A percentile compares a stretch with the other conserved stretches of the same genome.
phyloP scores from a whole-genome alignment of 2,113 vertebrate genomes.

The Sander vitreus region DNA sequence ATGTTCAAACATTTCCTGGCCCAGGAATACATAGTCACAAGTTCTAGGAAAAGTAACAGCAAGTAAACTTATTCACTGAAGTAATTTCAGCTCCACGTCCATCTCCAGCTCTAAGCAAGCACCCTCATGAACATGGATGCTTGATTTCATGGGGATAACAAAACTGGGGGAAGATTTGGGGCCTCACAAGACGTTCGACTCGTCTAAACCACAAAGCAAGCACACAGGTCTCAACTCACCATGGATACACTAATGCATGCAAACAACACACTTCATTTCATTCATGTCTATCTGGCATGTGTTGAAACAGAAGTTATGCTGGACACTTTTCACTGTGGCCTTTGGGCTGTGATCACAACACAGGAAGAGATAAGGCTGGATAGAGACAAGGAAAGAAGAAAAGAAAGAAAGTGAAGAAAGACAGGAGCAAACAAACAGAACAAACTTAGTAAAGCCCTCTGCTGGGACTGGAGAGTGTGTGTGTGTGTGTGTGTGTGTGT shows the following conservation, averaged over 20 bases:
- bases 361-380: constrained; percentile 53
- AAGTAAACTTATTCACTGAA: constrained; percentile 39
- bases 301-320: constrained; percentile 61
- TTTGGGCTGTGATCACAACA: constrained; percentile 73
- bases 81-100: constrained; percentile 38
- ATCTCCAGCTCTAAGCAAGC: constrained; percentile 36
- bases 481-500: constrained; percentile 62
- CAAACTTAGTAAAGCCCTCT: constrained; percentile 86
- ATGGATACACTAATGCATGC: constrained; percentile 39
- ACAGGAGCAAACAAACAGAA: constrained; percentile 84
- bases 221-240: constrained; percentile 46
- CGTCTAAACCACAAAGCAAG: constrained; percentile 55
- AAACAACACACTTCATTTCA: constrained; percentile 62
- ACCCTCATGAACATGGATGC: constrained; percentile 75
- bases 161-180: constrained; percentile 58
- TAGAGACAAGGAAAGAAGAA: constrained; percentile 62
- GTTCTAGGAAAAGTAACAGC: constrained; percentile 15
- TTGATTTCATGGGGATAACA: constrained; percentile 74
- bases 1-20: constrained; percentile 11
- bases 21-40: constrained; percentile 1
- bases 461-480: constrained; percentile 71
- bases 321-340: constrained; percentile 69
- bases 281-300: constrained; percentile 63
- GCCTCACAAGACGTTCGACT: constrained; percentile 45
- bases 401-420: constrained; percentile 76